Evolutionary conservation across 2,797 vertebrate genomes (phyloP).

Genomic region (Masticophis lateralis): DNA sequence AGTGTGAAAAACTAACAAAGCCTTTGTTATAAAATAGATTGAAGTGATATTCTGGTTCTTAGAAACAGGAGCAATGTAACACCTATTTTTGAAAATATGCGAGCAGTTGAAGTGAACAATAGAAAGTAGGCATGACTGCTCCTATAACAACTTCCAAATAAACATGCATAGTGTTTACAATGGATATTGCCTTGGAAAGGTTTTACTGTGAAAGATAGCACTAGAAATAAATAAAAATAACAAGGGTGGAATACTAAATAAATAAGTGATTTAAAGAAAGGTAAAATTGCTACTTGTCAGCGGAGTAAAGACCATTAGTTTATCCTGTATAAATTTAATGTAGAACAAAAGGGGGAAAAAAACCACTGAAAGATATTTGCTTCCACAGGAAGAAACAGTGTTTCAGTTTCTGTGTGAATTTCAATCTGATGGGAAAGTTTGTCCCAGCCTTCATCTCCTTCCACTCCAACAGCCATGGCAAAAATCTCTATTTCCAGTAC

Average conservation of each 20-base stretch:
- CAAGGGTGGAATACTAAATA: background rate
- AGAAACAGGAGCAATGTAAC: background rate
- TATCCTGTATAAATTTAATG: background rate
- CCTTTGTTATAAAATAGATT: background rate
- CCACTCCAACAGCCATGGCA: constrained; percentile 66
- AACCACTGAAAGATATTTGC: constrained; percentile 83
- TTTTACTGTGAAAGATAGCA: background rate
- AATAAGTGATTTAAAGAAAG: background rate
- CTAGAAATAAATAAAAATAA: background rate
- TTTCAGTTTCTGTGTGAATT: constrained; percentile 82
- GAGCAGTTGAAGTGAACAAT: background rate
- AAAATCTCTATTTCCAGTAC: constrained; percentile 81
- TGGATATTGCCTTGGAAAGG: background rate
- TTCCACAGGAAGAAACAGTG: constrained; percentile 81
- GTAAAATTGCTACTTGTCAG: too few species aligned
- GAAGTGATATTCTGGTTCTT: background rate
- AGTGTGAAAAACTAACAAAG: background rate
- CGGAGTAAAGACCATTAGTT: background rate
- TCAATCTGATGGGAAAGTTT: constrained; percentile 74
- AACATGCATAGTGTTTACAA: background rate
- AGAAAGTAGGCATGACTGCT: background rate
- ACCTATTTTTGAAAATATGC: background rate
- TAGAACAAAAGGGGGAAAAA: background rate
- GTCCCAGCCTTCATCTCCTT: constrained; percentile 45
- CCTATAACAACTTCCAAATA: background rate